These are phyloP conservation scores for Heteromurus nitidus DNA, from an alignment of 2,888 invertebrate genomes.

Conservation along the genomic window DNA sequence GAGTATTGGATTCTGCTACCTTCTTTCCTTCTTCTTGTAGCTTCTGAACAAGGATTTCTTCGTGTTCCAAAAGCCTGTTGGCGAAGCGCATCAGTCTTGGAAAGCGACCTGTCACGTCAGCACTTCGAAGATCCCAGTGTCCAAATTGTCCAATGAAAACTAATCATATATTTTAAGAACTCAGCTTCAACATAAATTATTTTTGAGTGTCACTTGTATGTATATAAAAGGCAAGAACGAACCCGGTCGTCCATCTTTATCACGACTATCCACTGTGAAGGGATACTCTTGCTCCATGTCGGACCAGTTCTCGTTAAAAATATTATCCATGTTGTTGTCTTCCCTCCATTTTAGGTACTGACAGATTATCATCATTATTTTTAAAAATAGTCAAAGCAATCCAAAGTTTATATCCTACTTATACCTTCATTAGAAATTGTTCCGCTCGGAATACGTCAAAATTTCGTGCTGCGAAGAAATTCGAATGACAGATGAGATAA, in stretches of 20 bases:
- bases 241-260: not conserved
- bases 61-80: not conserved
- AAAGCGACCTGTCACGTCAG: constrained; percentile 11
- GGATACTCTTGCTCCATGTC: constrained; percentile 8
- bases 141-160: constrained; percentile 1
- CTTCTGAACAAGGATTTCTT: not conserved
- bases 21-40: constrained; percentile 10
- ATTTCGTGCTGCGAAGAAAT: not conserved
- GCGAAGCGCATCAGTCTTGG: not conserved
- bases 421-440: not conserved
- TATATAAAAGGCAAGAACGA: not conserved
- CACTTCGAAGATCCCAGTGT: constrained; percentile 10
- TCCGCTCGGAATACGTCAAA: not conserved
- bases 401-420: not conserved
- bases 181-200: not conserved
- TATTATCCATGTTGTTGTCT: constrained; percentile 4
- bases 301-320: constrained; percentile 15
- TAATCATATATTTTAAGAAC: not conserved
- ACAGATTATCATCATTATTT: not conserved
- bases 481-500: too few species aligned
- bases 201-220: not conserved
- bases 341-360: constrained; percentile 23
- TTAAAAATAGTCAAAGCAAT: too few species aligned
- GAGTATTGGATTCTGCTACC: too few species aligned
- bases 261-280: not conserved